phyloP scores from a whole-genome alignment of 1,140 invertebrate species.

The Drosophila oshimai region DNA sequence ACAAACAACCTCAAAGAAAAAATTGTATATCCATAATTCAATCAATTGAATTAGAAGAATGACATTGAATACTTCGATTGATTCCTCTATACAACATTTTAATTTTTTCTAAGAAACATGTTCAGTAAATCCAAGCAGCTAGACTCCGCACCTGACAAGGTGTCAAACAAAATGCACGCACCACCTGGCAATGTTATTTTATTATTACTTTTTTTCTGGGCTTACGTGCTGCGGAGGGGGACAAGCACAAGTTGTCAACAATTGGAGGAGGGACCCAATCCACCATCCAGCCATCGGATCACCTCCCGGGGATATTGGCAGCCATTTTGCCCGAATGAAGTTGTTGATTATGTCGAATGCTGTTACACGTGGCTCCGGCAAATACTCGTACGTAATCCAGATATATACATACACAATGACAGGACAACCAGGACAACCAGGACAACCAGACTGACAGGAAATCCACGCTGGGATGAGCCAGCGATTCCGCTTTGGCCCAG shows the following conservation, averaged over 20 bases:
- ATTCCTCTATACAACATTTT: too few species aligned
- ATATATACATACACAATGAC: constrained; percentile 29
- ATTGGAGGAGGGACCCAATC: constrained; percentile 39
- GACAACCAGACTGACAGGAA: constrained; percentile 49
- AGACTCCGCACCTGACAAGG: constrained; percentile 5
- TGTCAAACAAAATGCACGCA: constrained; percentile 35
- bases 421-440: constrained; percentile 42
- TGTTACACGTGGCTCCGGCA: constrained; percentile 49
- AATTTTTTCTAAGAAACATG: neutral
- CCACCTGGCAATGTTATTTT: constrained; percentile 50
- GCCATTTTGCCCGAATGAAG: constrained; percentile 59
- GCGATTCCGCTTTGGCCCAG: constrained; percentile 38
- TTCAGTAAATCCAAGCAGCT: neutral
- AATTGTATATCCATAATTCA: too few species aligned
- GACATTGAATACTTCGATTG: too few species aligned
- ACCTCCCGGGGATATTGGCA: constrained; percentile 24
- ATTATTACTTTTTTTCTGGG: constrained; percentile 57
- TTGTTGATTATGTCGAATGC: constrained; percentile 58
- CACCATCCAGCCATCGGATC: neutral
- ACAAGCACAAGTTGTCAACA: constrained; percentile 69
- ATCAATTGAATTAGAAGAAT: too few species aligned
- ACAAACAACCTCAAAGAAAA: too few species aligned
- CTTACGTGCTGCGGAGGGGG: neutral
- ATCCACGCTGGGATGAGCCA: constrained; percentile 49
- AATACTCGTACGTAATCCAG: neutral